These are phyloP conservation scores for Rotaria macrura DNA, from an alignment of 2,888 invertebrate species.

Conservation along the genomic window DNA sequence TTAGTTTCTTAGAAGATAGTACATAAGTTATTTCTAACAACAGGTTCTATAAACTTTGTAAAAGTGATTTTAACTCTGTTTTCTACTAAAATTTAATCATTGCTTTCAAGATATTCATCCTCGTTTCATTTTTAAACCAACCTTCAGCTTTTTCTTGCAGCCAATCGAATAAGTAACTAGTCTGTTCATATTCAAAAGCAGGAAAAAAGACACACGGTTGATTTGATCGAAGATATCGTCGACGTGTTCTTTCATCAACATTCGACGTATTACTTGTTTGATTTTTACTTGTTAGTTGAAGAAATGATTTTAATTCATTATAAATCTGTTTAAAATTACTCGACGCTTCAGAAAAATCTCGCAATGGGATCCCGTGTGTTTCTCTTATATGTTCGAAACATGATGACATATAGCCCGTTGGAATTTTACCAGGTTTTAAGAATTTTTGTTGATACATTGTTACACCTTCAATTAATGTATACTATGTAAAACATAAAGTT, in stretches of 20 bases:
- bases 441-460: not conserved
- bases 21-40: too few relatives aligned
- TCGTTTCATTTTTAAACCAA: too few relatives aligned
- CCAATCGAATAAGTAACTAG: not conserved
- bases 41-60: too few relatives aligned
- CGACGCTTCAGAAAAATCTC: not conserved
- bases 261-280: not conserved
- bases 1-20: too few relatives aligned
- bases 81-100: too few relatives aligned
- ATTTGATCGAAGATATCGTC: not conserved
- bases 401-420: not conserved
- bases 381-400: not conserved
- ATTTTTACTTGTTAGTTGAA: not conserved
- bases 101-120: too few relatives aligned
- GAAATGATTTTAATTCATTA: not conserved
- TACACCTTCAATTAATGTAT: constrained; percentile 11
- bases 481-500: not conserved
- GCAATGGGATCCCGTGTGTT: not conserved
- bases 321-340: not conserved
- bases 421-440: not conserved
- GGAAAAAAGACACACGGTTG: not conserved
- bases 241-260: not conserved
- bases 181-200: not conserved
- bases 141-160: not conserved
- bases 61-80: too few relatives aligned